Conservation (phyloP, 2,797 vertebrate genomes). For the Sphaeramia orbicularis region DNA sequence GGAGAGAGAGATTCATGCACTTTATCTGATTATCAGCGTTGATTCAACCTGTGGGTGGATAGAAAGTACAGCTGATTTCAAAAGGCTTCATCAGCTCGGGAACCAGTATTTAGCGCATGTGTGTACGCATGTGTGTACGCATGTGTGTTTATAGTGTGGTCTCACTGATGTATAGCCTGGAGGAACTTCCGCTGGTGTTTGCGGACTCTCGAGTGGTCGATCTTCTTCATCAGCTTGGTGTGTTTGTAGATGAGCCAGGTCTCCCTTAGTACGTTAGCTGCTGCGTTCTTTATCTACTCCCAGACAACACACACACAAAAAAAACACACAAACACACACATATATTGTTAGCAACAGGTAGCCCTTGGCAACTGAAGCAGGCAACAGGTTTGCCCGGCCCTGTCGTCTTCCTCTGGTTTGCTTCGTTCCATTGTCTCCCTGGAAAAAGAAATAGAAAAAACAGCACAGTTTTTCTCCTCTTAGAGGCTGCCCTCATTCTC, state of each 20-base stretch:
- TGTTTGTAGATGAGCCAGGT: slow-evolving; percentile 99
- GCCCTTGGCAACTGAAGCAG: slow-evolving; percentile 60
- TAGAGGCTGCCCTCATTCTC: slow-evolving; percentile 64
- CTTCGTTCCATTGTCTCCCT: slow-evolving; percentile 42
- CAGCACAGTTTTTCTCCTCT: slow-evolving; percentile 46
- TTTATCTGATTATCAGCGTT: slow-evolving; percentile 68
- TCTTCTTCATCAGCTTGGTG: slow-evolving; percentile 98
- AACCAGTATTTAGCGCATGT: slow-evolving; percentile 14
- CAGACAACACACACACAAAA: slow-evolving; percentile 60
- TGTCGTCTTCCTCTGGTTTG: slow-evolving; percentile 31
- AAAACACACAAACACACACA: slow-evolving; percentile 35
- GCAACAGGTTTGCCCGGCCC: slow-evolving; percentile 62
- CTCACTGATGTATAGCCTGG: slow-evolving; percentile 99
- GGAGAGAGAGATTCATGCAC: slow-evolving; percentile 52
- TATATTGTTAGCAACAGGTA: slow-evolving; percentile 76
- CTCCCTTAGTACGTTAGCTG: slow-evolving; percentile 99
- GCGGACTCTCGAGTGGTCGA: slow-evolving; percentile 98
- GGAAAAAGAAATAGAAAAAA: slow-evolving; percentile 42
- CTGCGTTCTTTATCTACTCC: slow-evolving; percentile 98
- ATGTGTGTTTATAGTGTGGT: slow-evolving; percentile 33
- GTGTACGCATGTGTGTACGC: slow-evolving; percentile 18
- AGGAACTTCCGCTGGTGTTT: slow-evolving; percentile 99
- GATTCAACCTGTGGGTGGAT: slow-evolving; percentile 72
- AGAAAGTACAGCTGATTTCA: slow-evolving; percentile 67
- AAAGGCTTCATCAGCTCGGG: slow-evolving; percentile 53